Conservation (phyloP, 2,797 vertebrate genomes). For the Tangara arthus region DNA sequence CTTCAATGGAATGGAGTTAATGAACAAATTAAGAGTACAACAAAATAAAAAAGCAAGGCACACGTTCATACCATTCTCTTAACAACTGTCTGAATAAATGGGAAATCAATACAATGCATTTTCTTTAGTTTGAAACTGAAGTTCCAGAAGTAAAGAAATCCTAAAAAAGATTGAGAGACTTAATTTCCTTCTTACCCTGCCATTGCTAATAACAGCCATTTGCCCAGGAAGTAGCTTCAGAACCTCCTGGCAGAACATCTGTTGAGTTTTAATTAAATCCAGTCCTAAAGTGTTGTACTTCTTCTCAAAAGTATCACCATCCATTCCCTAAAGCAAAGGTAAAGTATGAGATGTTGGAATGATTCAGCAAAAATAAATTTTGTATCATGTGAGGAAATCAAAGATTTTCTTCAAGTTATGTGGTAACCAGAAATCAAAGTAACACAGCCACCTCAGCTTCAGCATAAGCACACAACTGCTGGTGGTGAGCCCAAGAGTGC, state of each 20-base stretch:
- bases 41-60: neutral
- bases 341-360: neutral
- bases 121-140: neutral
- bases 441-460: neutral
- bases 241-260: constrained; percentile 87
- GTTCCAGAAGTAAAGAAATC: neutral
- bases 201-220: constrained; percentile 88
- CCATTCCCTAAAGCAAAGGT: constrained; percentile 82
- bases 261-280: constrained; percentile 87
- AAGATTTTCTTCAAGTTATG: neutral
- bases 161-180: neutral
- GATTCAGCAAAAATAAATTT: neutral
- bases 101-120: neutral
- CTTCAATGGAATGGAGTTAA: neutral
- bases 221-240: constrained; percentile 87
- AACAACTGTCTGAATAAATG: neutral
- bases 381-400: neutral
- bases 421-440: neutral
- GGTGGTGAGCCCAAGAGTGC: neutral
- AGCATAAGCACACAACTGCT: neutral
- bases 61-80: neutral
- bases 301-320: constrained; percentile 89
- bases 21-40: neutral
- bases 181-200: constrained; percentile 83
- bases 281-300: constrained; percentile 92